Base-by-base conservation (phyloP, 2,888 invertebrate genomes). In the Brenthis hecate region DNA sequence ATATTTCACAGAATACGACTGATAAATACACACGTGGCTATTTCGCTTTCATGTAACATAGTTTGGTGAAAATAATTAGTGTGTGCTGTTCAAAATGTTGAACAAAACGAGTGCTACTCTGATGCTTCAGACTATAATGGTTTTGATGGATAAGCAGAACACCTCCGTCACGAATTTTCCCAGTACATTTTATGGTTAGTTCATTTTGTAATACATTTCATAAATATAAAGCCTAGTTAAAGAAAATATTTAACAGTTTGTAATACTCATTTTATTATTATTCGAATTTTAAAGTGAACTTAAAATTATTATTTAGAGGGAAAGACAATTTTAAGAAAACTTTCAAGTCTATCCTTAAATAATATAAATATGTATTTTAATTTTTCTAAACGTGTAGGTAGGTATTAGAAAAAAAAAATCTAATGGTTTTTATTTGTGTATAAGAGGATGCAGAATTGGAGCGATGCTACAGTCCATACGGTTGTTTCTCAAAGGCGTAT, bases 381-480 rank as follows among this genome's bases (percentile, higher is more conserved):
- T 43, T 43, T 11, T 43, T 11, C 8, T 43, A 43, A 43, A 43
- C 11, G 2, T 43, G 36, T 43, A 36, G 2, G 4, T 47, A 58
- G 6, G 43, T 47, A 23, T 47, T 64, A 43, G 36, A 43, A 4
- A 13, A 23, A 23, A 19, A 19, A 13, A 14, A 58, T 68, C 56
- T 57, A 57, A 60, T 60, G 50, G 23, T 57, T 66, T 43, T 51
- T 62, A 36, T 62, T 73, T 71, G 74, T 73, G 69, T 80, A 78
- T 70, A 78, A 92, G 91, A 91, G 76, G 90, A 91, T 72, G 81
- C 81, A 64, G 94, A 94, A 76, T 79, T 94, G 60, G 91, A 92
- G 77, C 94, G 95, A 78, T 97, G 97, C 84, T 97, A 96, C 84
- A 96, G 95, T 0, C 94, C 94, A 0, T 97, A 96, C 76, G 97